Evolutionary conservation across 2,797 vertebrate genomes (phyloP).

Genomic region (Eremophila alpestris): DNA sequence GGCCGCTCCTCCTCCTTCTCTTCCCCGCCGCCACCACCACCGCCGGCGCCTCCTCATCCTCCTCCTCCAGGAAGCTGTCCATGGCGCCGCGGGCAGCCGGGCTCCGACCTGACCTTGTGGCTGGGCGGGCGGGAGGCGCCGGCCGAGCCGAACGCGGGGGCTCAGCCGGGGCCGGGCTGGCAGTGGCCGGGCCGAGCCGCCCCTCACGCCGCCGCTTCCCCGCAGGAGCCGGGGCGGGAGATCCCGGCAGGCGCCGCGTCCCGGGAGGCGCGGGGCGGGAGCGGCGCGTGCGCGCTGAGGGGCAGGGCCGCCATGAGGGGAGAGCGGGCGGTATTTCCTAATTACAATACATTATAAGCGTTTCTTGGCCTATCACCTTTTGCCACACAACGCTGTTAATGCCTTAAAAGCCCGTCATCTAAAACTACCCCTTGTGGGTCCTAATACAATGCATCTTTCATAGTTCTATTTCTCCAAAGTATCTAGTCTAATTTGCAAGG

Average conservation of each 20-base stretch:
- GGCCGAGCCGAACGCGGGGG: not conserved
- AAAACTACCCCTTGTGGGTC: too few species aligned
- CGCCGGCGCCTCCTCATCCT: not conserved
- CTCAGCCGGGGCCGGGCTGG: not conserved
- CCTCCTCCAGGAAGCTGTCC: slow-evolving; percentile 39
- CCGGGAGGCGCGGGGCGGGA: not conserved
- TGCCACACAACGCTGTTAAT: too few species aligned
- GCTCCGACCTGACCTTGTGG: not conserved
- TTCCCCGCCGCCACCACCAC: not conserved
- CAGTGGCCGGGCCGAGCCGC: not conserved
- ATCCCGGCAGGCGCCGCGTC: not conserved
- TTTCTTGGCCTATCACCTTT: too few species aligned
- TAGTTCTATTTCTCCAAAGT: too few species aligned
- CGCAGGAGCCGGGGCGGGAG: too few species aligned
- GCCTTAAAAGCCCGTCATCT: too few species aligned
- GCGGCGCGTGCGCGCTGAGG: not conserved
- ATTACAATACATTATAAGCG: too few species aligned
- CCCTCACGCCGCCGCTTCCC: not conserved
- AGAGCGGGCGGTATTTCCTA: accelerated
- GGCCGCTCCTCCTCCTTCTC: not conserved
- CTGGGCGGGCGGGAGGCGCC: not conserved
- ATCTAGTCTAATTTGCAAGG: too few species aligned
- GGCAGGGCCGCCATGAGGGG: accelerated
- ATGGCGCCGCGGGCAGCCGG: not conserved
- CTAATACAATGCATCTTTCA: too few species aligned